Base-by-base conservation (phyloP, 2,113 vertebrate species). In the Ptychochromis oligacanthus region DNA sequence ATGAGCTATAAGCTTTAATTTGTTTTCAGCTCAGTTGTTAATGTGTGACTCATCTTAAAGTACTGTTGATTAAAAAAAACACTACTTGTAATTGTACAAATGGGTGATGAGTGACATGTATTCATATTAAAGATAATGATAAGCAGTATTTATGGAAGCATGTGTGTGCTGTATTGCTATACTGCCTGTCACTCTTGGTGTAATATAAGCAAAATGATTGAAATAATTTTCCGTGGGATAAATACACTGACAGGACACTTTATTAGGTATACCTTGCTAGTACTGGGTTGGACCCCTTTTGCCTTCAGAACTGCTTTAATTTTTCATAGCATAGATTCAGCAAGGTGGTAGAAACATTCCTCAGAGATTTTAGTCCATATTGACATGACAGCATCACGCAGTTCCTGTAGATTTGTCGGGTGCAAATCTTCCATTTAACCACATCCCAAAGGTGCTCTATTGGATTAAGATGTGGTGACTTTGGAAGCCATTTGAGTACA, bases 331-430 rank as follows among this genome's bases (percentile, higher is more conserved):
- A 31, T 31, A 31, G 28, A 31, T 31, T 31, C 28, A 31, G n/a
- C 38, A 67, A 67, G 38, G 38, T 67, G 38, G 7, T 17, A 38
- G 14, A 67, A 12, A 31, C 28, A 31, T 31, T 31, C 28, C 28
- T 31, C 28, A 31, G n/a, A 43, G 38, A 46, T 46, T 43, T 26
- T 26, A 22, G 22, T 46, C 64, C 43, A 26, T 67, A 40, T 22
- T 67, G 62, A 67, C 43, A 67, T 0, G 14, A 67, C 8, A 26
- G 0, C 14, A 46, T 67, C 22, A 0, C 22, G 0, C 14, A 46
- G 43, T 46, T 67, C 38, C 38, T 67, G 22, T 38, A 46, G 62
- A 67, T 46, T 67, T 65, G 62, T 43, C n/a, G 24, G 62, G 13
- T 46, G 43, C 14, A 46, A 46, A 46, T 46, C 14, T 46, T 13